phyloP scores from a whole-genome alignment of 2,888 invertebrate genomes.

The Latrodectus elegans region DNA sequence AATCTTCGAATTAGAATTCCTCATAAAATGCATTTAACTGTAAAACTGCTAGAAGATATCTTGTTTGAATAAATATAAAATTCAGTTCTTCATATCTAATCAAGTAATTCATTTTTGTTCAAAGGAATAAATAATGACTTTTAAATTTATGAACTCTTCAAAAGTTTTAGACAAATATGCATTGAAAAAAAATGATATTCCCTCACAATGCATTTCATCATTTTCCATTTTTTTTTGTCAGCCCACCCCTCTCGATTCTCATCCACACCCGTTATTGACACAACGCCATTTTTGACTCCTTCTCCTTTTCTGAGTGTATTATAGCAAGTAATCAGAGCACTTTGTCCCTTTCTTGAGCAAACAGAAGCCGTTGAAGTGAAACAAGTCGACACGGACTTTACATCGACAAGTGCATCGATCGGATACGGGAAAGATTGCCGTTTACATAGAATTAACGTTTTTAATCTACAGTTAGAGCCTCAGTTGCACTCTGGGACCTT shows the following conservation, averaged over 20 bases:
- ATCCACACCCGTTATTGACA: constrained; percentile 43
- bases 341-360: constrained; percentile 57
- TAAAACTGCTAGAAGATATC: too few species aligned
- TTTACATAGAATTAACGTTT: constrained; percentile 63
- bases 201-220: too few species aligned
- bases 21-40: too few species aligned
- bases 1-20: too few species aligned
- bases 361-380: constrained; percentile 52
- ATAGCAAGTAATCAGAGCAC: constrained; percentile 62
- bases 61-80: too few species aligned
- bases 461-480: constrained; percentile 52
- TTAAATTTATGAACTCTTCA: constrained; percentile 1
- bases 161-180: background rate
- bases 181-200: too few species aligned
- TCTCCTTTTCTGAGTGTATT: constrained; percentile 47
- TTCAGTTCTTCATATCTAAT: too few species aligned
- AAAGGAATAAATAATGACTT: background rate
- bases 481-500: constrained; percentile 5
- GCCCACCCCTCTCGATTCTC: background rate
- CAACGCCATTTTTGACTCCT: constrained; percentile 44
- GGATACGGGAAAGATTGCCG: constrained; percentile 23
- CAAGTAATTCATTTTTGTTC: too few species aligned
- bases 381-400: constrained; percentile 64
- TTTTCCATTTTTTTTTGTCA: background rate
- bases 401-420: constrained; percentile 38